phyloP scores from a whole-genome alignment of 1,140 invertebrate species.

The Drosophila takahashii region DNA sequence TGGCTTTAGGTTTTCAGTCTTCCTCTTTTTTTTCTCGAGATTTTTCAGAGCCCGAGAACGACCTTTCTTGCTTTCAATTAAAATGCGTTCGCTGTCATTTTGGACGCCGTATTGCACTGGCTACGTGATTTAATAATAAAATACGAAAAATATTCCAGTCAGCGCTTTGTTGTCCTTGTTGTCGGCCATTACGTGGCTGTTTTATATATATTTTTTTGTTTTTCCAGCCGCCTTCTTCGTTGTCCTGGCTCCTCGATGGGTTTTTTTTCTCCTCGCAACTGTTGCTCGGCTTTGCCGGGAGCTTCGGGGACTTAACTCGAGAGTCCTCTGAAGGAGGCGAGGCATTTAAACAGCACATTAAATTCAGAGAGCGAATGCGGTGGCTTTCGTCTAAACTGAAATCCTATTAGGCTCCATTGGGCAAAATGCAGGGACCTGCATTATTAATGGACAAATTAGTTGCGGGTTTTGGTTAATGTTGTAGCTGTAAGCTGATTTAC shows the following conservation, averaged over 20 bases:
- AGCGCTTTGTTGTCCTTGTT: slow-evolving; percentile 73
- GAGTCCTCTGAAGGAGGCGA: not conserved
- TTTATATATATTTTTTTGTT: slow-evolving; percentile 24
- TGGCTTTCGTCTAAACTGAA: slow-evolving; percentile 21
- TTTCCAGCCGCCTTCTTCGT: not conserved
- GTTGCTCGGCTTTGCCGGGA: slow-evolving; percentile 44
- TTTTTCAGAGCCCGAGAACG: slow-evolving; percentile 8
- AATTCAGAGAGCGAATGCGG: slow-evolving; percentile 18
- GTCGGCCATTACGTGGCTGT: slow-evolving; percentile 71
- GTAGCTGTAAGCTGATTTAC: slow-evolving; percentile 27
- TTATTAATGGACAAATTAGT: slow-evolving; percentile 46
- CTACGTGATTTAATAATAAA: slow-evolving; percentile 83
- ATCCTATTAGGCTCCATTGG: slow-evolving; percentile 30
- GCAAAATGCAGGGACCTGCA: slow-evolving; percentile 22
- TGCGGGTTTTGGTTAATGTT: slow-evolving; percentile 28
- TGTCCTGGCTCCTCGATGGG: slow-evolving; percentile 4
- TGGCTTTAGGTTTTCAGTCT: slow-evolving; percentile 19
- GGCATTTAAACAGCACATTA: slow-evolving; percentile 43
- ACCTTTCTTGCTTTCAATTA: slow-evolving; percentile 70
- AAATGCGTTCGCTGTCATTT: slow-evolving; percentile 83
- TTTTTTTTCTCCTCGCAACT: slow-evolving; percentile 42
- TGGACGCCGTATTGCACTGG: slow-evolving; percentile 80
- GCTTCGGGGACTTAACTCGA: slow-evolving; percentile 20
- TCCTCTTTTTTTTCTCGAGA: not conserved
- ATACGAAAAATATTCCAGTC: slow-evolving; percentile 75